Conservation (phyloP, 2,888 invertebrate species). For the Tipula unca region DNA sequence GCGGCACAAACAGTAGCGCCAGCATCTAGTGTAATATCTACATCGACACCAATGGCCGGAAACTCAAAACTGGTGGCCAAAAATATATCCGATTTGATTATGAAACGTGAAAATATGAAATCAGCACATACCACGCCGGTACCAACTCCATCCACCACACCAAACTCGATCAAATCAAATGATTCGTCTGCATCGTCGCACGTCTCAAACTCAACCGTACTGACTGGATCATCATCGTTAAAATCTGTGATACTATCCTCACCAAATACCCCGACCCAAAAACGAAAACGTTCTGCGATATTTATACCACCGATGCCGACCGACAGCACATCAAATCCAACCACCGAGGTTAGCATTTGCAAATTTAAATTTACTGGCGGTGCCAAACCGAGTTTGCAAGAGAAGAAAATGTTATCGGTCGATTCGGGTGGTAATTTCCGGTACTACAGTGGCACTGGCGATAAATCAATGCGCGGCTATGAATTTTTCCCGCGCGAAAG, state of each 20-base stretch:
- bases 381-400: slow-evolving; percentile 77
- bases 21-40: not conserved
- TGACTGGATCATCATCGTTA: slow-evolving; percentile 30
- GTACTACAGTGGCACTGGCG: slow-evolving; percentile 79
- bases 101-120: not conserved
- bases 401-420: slow-evolving; percentile 86
- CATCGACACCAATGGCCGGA: not conserved
- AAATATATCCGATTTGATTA: slow-evolving; percentile 19
- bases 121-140: not conserved
- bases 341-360: slow-evolving; percentile 82
- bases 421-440: slow-evolving; percentile 83
- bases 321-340: slow-evolving; percentile 65
- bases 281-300: slow-evolving; percentile 71
- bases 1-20: not conserved
- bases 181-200: slow-evolving; percentile 44
- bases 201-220: slow-evolving; percentile 31
- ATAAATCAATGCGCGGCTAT: slow-evolving; percentile 66
- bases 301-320: slow-evolving; percentile 76
- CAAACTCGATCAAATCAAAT: slow-evolving; percentile 22
- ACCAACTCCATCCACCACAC: not conserved
- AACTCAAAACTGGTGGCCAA: not conserved
- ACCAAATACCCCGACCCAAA: slow-evolving; percentile 44
- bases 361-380: slow-evolving; percentile 92
- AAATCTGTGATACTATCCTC: slow-evolving; percentile 27
- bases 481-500: slow-evolving; percentile 69